phyloP scores from a whole-genome alignment of 2,797 vertebrate genomes.

The Kryptolebias ocellatus region DNA sequence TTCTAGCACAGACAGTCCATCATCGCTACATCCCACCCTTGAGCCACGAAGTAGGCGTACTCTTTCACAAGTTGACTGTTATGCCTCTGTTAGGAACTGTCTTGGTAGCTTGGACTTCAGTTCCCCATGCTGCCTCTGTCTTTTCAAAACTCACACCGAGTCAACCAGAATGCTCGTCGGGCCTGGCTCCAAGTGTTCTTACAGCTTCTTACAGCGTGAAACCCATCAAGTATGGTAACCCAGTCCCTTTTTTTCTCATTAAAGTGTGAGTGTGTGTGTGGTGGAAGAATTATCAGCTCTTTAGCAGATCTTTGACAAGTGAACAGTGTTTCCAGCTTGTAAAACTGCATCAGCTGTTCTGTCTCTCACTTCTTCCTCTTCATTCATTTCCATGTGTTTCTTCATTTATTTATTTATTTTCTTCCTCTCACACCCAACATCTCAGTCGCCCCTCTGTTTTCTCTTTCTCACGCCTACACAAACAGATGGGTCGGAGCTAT shows the following conservation, averaged over 20 bases:
- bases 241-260: slow-evolving; percentile 10
- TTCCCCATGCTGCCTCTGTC: too few species aligned
- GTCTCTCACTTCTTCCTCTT: slow-evolving; percentile 18
- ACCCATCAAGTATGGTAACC: neutral
- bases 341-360: slow-evolving; percentile 24
- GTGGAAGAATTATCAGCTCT: slow-evolving; percentile 19
- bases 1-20: too few species aligned
- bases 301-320: slow-evolving; percentile 23
- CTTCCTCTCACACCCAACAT: slow-evolving; percentile 16
- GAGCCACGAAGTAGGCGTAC: too few species aligned
- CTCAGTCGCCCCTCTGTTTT: slow-evolving; percentile 18
- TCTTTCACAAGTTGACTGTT: too few species aligned
- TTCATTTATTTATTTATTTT: neutral
- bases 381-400: slow-evolving; percentile 21
- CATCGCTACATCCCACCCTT: too few species aligned
- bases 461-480: slow-evolving; percentile 50
- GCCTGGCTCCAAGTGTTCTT: too few species aligned
- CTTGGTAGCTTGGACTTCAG: too few species aligned
- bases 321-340: slow-evolving; percentile 13
- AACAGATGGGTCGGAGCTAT: slow-evolving; percentile 51
- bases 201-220: slow-evolving; percentile 1
- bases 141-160: too few species aligned
- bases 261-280: neutral
- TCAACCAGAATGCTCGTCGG: too few species aligned
- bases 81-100: too few species aligned